Conservation (phyloP, 2,888 invertebrate species). For the Cephus sareptanus region DNA sequence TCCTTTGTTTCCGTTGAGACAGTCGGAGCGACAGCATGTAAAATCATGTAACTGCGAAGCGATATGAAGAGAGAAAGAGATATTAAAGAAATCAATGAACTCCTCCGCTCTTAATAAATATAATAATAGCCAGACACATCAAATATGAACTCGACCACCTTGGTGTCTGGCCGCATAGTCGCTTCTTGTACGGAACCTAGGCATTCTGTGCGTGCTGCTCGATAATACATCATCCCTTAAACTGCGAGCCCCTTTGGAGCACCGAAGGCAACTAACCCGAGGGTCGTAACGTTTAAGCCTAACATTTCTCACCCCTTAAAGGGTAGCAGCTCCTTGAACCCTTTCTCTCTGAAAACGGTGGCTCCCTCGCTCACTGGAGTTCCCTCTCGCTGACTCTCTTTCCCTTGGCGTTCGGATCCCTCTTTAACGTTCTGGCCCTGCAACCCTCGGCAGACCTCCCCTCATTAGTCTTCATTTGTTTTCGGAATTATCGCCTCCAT, state of each 20-base stretch:
- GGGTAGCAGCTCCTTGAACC: constrained; percentile 58
- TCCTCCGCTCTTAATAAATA: neutral
- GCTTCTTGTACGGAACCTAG: constrained; percentile 26
- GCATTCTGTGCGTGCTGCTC: constrained; percentile 54
- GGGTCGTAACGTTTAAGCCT: constrained; percentile 63
- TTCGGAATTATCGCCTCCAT: constrained; percentile 63
- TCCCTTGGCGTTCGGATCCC: constrained; percentile 24
- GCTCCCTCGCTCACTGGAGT: constrained; percentile 31
- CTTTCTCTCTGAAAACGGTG: constrained; percentile 42
- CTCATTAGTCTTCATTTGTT: constrained; percentile 67
- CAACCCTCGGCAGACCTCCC: constrained; percentile 51
- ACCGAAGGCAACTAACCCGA: constrained; percentile 56
- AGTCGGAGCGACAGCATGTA: neutral
- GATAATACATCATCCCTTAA: constrained; percentile 63
- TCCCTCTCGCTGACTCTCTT: constrained; percentile 29
- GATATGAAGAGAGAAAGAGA: neutral
- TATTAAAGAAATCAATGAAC: neutral
- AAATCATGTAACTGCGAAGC: neutral
- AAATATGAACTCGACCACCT: neutral
- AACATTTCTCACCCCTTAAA: constrained; percentile 64
- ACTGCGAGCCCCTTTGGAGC: constrained; percentile 30
- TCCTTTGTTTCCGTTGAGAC: constrained; percentile 1
- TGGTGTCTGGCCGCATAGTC: neutral
- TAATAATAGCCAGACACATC: neutral
- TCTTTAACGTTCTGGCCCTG: constrained; percentile 16